A percentile compares a stretch with the other conserved stretches of the same genome.
These are phyloP conservation scores for Stigmatopora nigra DNA, from an alignment of 2,113 vertebrate genomes.

Conservation along the genomic window DNA sequence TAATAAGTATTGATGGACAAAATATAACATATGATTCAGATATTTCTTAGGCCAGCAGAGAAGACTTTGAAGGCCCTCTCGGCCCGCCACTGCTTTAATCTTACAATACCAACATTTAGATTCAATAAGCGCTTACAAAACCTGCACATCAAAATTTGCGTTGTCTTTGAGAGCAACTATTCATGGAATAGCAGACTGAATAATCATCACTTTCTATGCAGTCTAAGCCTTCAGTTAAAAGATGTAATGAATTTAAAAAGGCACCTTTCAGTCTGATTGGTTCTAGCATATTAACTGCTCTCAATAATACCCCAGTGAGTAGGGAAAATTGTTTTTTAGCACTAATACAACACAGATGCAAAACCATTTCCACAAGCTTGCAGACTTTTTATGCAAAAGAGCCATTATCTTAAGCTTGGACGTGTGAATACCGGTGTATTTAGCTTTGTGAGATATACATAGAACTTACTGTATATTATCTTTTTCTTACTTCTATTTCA, in stretches of 20 bases:
- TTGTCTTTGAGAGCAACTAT: neutral
- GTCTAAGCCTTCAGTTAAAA: neutral
- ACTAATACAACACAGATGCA: slow-evolving; percentile 3
- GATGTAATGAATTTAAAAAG: slow-evolving; percentile 1
- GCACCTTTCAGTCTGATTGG: neutral
- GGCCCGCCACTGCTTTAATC: no score
- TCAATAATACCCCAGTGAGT: neutral
- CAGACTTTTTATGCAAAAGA: slow-evolving; percentile 25
- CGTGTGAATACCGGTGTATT: slow-evolving; percentile 3
- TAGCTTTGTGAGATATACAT: neutral
- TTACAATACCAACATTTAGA: neutral
- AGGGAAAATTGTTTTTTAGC: slow-evolving; percentile 10
- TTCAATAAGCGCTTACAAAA: neutral
- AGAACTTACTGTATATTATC: no score
- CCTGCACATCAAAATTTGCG: neutral
- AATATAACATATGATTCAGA: no score
- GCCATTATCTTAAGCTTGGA: neutral
- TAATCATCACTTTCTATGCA: neutral
- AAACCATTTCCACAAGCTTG: slow-evolving; percentile 10
- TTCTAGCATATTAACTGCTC: neutral
- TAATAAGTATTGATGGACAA: no score
- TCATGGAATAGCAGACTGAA: neutral
- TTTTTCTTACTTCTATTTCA: no score
- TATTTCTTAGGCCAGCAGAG: no score
- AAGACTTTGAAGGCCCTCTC: no score